A percentile compares a stretch with the other conserved stretches of the same genome.
phyloP scores from a whole-genome alignment of 2,888 invertebrate species.

The Dorcus parallelipipedus region DNA sequence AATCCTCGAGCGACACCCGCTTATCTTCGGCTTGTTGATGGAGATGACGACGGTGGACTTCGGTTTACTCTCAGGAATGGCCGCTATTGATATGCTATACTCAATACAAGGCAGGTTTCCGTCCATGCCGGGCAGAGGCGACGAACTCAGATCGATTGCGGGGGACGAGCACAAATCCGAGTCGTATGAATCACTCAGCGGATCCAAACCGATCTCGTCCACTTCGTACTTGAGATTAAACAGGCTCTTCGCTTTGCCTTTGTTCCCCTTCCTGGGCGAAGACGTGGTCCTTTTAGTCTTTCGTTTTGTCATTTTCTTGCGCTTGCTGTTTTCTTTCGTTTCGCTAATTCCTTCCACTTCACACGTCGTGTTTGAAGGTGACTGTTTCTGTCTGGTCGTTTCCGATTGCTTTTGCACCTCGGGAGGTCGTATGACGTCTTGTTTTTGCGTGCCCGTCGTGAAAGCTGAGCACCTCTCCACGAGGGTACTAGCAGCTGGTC shows the following conservation, averaged over 20 bases:
- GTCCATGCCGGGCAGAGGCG: too few species aligned
- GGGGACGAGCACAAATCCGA: constrained; percentile 2
- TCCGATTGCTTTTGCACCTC: neutral
- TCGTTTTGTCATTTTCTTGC: neutral
- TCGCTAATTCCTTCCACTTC: neutral
- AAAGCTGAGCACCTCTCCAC: neutral
- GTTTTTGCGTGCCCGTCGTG: neutral
- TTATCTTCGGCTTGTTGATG: constrained; percentile 8
- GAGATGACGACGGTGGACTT: constrained; percentile 12
- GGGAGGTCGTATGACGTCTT: too few species aligned
- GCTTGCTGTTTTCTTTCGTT: constrained; percentile 3
- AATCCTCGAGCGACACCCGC: constrained; percentile 24
- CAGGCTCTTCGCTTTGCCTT: constrained; percentile 1
- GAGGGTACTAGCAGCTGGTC: neutral
- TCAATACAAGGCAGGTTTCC: too few species aligned
- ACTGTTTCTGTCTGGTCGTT: neutral
- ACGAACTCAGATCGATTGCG: neutral
- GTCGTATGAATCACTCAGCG: constrained; percentile 6
- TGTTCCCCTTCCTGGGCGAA: neutral
- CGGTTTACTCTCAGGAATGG: constrained; percentile 10
- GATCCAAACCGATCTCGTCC: constrained; percentile 8
- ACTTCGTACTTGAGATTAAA: constrained; percentile 8
- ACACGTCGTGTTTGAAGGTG: too few species aligned
- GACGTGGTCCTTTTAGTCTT: neutral
- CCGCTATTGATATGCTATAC: too few species aligned